Percentiles rank a stretch among this genome's conserved stretches.
Conservation (phyloP, 2,797 vertebrate genomes). For the Phalloptychus januarius region DNA sequence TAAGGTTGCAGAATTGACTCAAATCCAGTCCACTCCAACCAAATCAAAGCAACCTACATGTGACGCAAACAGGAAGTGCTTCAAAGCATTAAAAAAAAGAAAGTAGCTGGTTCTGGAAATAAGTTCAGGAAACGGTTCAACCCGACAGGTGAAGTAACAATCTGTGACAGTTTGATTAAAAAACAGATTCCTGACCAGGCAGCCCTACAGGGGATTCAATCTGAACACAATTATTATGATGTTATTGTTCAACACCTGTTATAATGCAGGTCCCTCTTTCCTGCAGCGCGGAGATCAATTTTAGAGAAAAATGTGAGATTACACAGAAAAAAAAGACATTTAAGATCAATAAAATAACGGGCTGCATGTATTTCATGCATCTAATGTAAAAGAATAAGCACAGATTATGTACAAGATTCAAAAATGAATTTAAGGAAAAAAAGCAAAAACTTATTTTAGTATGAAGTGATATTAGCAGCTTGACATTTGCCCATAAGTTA, state of each 20-base stretch:
- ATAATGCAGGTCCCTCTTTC: neutral
- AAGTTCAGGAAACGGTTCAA: slow-evolving; percentile 16
- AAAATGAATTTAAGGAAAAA: neutral
- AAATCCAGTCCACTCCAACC: neutral
- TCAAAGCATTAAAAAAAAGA: neutral
- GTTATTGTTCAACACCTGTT: slow-evolving; percentile 33
- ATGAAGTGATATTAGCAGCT: neutral
- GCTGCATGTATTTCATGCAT: neutral
- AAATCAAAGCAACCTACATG: neutral
- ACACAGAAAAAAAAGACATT: neutral
- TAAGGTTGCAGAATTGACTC: slow-evolving; percentile 29
- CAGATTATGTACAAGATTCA: neutral
- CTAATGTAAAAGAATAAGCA: neutral
- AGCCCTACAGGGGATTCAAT: slow-evolving; percentile 44
- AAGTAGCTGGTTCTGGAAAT: slow-evolving; percentile 7
- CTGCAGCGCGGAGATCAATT: slow-evolving; percentile 6
- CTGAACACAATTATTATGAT: slow-evolving; percentile 51
- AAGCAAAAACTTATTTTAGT: neutral
- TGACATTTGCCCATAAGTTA: slow-evolving; percentile 7
- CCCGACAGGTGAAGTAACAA: slow-evolving; percentile 37
- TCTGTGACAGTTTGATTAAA: slow-evolving; percentile 70
- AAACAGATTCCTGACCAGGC: slow-evolving; percentile 28
- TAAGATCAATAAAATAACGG: neutral
- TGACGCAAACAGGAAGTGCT: slow-evolving; percentile 14
- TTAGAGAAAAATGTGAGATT: neutral